These are phyloP conservation scores for Saccostrea glomerata DNA, from an alignment of 1,140 invertebrate species.

Conservation along the genomic window DNA sequence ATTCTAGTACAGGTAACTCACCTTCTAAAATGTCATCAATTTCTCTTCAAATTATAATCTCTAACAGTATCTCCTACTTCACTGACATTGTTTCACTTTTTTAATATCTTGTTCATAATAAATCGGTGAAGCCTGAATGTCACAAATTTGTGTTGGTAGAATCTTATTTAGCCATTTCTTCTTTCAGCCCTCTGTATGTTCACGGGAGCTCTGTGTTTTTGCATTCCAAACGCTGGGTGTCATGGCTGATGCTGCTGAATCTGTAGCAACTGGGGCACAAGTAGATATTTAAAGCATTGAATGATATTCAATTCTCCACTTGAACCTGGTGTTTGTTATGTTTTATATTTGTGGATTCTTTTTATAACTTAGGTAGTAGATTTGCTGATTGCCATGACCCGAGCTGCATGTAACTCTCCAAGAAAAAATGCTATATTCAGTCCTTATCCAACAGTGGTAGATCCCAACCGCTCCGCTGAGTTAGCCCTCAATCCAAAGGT, in stretches of 20 bases:
- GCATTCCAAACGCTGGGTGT: constrained; percentile 75
- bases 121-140: too few species aligned
- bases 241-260: constrained; percentile 73
- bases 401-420: constrained; percentile 66
- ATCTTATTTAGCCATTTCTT: not conserved
- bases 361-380: constrained; percentile 70
- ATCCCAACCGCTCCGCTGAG: constrained; percentile 66
- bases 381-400: constrained; percentile 73
- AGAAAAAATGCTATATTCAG: constrained; percentile 70
- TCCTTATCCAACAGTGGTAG: constrained; percentile 74
- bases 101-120: too few species aligned
- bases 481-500: constrained; percentile 71
- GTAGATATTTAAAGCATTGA: constrained; percentile 46
- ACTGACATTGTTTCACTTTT: too few species aligned
- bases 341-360: not conserved
- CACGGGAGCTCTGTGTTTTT: constrained; percentile 74
- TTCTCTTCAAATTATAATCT: too few species aligned
- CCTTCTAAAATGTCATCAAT: too few species aligned
- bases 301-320: not conserved
- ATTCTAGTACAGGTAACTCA: too few species aligned
- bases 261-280: constrained; percentile 73
- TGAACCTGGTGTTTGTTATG: not conserved
- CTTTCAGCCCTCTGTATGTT: constrained; percentile 75
- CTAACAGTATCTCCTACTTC: too few species aligned
- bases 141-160: too few species aligned